Base-by-base conservation (phyloP, 1,140 invertebrate species). In the Dinoponera quadriceps region DNA sequence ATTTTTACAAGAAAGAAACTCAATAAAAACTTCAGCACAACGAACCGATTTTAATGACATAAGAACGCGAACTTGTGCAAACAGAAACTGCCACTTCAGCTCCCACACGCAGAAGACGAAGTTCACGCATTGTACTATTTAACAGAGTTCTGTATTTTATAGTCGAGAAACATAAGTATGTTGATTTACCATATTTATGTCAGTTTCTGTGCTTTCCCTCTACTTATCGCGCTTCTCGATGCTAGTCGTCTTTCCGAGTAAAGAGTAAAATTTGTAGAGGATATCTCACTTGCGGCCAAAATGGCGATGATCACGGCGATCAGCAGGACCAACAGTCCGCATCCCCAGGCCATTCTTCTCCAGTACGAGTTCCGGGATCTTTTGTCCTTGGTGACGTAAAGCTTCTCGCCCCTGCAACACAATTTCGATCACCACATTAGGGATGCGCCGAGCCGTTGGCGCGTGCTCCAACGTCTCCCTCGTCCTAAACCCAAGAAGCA, bases 311-410 rank as follows among this genome's bases (percentile, higher is more conserved):
- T 95, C n/a, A 96, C 93, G 3, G 95, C 96, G 18, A 96, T 93
- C 16, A 95, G 92, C 9, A 97, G 92, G 33, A 96, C 94, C 29
- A 95, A 92, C 25, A 97, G 91, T 33, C 95, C 95, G 73, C 95
- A 92, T 65, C 95, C 95, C 96, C 96, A 97, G 1, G 96, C 92
- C 80, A 95, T 95, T 89, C 96, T 95, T 91, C 95, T 96, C 94
- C 96, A 96, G 9, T 95, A 95, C 44, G 95, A 96, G 78, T 96
- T 96, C 78, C 95, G 95, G 5, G 95, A 95, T 60, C 97, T 94
- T 90, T 97, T 97, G 91, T 97, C 97, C 90, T 97, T 97, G 16
- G 97, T 97, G 63, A 97, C 96, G 89, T 97, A 97, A 51, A 97
- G 91, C 91, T 97, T 97, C 92, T 97, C 97, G 71, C 97, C 97